Base-by-base conservation (phyloP, 1,140 invertebrate genomes). In the Drosophila mojavensis region DNA sequence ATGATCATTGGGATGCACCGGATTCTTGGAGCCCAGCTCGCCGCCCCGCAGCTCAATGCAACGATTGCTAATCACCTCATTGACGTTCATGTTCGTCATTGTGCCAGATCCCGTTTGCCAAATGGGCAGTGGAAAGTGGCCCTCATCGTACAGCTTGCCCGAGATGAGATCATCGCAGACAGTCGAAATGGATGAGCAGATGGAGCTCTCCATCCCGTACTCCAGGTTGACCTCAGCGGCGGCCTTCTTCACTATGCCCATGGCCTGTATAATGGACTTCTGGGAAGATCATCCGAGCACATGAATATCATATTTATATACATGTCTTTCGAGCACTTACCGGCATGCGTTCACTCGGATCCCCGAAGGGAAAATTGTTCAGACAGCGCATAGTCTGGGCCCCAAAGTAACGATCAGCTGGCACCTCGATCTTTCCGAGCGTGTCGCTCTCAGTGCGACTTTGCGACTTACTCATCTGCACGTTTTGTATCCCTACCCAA, bases 41-140 rank as follows among this genome's bases (percentile, higher is more conserved):
- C 99, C 99, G 5, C 98, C 98, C 15, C 99, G 80, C 20, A 99
- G 93, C 93, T 99, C 97, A 90, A 99, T 99, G 0, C 98, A 98
- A 54, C 98, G 94, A 93, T 99, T 99, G 28, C 96, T 94, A 47
- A 98, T 97, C 1, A 97, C 96, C 94, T 99, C 99, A 93, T 99
- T 99, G 1, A 97, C 97, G 92, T 99, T 99, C 98, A 99, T 99
- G 92, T 99, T 99, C 5, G 96, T 97, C 93, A 99, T 98, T 0
- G 99, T 99, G 13, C 99, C 99, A 51, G 98, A 99, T 6, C 99
- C 99, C 17, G 98, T 99, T 94, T 99, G 98, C 98, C 98, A 99
- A 86, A 97, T 98, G 54, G 99, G 98, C 13, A 99, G 93, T 0
- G 99, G 99, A 92, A 99, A 99, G 93, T 99, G 98, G 54, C 98